Evolutionary conservation across 1,140 invertebrate genomes (phyloP).

Genomic region (Apis cerana): DNA sequence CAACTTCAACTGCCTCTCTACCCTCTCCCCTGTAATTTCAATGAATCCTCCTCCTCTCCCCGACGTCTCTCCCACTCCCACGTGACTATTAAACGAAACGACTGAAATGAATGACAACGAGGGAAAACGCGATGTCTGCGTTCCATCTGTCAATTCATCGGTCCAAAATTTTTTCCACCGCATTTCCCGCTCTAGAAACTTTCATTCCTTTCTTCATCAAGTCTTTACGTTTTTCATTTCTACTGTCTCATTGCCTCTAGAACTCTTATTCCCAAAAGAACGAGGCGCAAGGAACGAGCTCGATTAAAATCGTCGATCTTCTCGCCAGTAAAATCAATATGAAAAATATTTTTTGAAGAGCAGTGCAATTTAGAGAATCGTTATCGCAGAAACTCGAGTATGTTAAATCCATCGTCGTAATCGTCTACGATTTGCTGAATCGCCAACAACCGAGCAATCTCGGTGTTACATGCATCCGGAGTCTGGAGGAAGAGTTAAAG

Average conservation of each 20-base stretch:
- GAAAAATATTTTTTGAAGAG: neutral
- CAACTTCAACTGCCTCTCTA: neutral
- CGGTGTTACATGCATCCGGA: neutral
- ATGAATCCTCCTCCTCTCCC: slow-evolving; percentile 9
- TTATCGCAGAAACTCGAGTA: neutral
- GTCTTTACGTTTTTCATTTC: neutral
- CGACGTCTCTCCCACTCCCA: slow-evolving; percentile 18
- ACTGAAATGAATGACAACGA: slow-evolving; percentile 21
- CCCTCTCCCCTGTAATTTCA: slow-evolving; percentile 26
- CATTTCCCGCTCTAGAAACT: neutral
- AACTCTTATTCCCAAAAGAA: neutral
- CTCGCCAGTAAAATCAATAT: neutral
- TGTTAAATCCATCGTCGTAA: neutral
- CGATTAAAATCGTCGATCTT: neutral
- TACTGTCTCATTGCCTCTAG: no score
- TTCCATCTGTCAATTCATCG: neutral
- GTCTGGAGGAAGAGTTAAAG: neutral
- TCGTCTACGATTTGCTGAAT: slow-evolving; percentile 2
- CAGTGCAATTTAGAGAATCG: neutral
- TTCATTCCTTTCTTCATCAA: neutral
- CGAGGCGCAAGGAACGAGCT: neutral
- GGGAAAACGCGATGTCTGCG: neutral
- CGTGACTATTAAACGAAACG: slow-evolving; percentile 36
- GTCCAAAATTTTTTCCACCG: neutral
- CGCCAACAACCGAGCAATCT: neutral